Evolutionary conservation across 2,113 vertebrate genomes (phyloP), one percentile per base, ranked within the genome.

Genomic region (Callochromis pleurospilus): DNA sequence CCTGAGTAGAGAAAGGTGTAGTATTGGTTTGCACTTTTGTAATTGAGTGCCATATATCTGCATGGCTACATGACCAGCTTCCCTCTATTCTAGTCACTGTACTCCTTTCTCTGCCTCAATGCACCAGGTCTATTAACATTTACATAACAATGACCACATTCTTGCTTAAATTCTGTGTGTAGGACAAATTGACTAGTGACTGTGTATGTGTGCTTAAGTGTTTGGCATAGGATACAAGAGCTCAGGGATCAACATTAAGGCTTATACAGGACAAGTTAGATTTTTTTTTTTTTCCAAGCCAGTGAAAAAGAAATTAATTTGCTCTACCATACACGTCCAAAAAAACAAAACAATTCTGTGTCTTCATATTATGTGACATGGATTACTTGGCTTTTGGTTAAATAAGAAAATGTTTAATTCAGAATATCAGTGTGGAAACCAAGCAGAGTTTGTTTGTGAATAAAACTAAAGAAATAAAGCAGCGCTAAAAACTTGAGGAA

Each of bases 111-210:
- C 51, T 54, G 87, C 91, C 54, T 91, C 82, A 36, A 85, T 92
- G 89, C 92, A 88, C 87, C 86, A 73, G 85, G 84, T 93, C 91
- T 92, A 93, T 94, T 93, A 96, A 94, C 93, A 95, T 96, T 95
- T 93, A 93, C 95, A 95, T 96, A 90, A 95, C 94, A 96, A 96
- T 95, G 92, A 93, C 91, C 95, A 90, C 62, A 70, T 90, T 86
- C 73, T 84, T 86, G 51, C 62, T 92, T 56, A 83, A 88, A 86
- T 55, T 82, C 29, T 77, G 53, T 21, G 12, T 54, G 53, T 77
- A 51, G 56, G 17, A 51, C 45, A 77, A 77, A 77, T 19, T 51
- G 73, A 77, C 73, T 51, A n/a, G 73, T 49, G 45, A 77, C 70
- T n/a, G 24, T 51, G 24, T 75, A 12, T n/a, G 21, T 62, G 45